phyloP scores from a whole-genome alignment of 2,888 invertebrate genomes.

The Rotaria magnacalcarata region DNA sequence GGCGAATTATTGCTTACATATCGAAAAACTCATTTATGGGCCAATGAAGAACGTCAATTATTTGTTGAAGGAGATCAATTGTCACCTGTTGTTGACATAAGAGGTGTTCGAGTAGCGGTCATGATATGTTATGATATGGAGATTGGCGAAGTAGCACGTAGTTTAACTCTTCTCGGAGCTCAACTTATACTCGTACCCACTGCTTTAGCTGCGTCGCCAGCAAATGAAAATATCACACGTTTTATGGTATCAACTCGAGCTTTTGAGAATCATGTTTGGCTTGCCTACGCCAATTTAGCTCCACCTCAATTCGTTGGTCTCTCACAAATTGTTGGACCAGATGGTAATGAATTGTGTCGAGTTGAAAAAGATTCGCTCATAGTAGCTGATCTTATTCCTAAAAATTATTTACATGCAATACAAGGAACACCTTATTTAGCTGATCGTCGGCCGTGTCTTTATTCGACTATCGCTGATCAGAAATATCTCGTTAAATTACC shows the following conservation, averaged over 20 bases:
- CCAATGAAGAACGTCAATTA: not conserved
- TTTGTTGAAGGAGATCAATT: not conserved
- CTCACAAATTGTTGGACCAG: not conserved
- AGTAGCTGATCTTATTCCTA: not conserved
- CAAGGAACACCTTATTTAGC: conserved; percentile 19
- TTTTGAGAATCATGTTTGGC: conserved; percentile 29
- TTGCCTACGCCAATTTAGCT: conserved; percentile 19
- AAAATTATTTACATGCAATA: not conserved
- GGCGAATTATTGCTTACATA: not conserved
- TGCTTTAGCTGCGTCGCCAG: not conserved
- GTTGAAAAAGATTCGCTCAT: not conserved
- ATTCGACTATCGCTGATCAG: not conserved
- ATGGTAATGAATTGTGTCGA: conserved; percentile 25
- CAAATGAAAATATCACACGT: not conserved
- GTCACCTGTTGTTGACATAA: not conserved
- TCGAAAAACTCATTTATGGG: conserved; percentile 30
- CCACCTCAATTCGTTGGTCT: not conserved
- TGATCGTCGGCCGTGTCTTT: not conserved
- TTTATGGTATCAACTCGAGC: conserved; percentile 3
- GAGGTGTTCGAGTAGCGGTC: not conserved
- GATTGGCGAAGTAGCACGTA: not conserved
- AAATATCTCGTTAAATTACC: not conserved
- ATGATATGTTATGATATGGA: conserved; percentile 31
- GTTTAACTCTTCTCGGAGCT: not conserved
- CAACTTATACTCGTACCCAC: conserved; percentile 7